phyloP scores from a whole-genome alignment of 1,140 invertebrate species.

The Mizuhopecten yessoensis region DNA sequence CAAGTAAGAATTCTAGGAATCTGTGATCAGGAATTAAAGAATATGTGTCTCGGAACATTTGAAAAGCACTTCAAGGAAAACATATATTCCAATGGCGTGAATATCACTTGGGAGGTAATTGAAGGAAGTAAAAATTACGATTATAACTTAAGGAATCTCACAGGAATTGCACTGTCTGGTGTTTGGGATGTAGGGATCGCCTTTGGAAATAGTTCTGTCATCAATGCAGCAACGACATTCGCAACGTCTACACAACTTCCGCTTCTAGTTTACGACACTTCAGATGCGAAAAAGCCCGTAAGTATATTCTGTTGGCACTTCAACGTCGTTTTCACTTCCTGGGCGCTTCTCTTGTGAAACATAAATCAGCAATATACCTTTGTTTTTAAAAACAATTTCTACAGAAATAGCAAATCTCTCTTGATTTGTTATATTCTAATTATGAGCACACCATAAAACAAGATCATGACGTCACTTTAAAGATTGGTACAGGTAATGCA shows the following conservation, averaged over 20 bases:
- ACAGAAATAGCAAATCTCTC: too few species aligned
- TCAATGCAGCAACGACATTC: slow-evolving; percentile 6
- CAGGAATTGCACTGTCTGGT: not conserved
- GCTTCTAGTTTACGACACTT: not conserved
- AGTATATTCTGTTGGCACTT: too few species aligned
- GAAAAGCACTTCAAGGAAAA: not conserved
- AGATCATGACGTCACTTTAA: too few species aligned
- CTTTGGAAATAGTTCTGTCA: not conserved
- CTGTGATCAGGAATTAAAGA: slow-evolving; percentile 1
- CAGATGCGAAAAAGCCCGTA: not conserved
- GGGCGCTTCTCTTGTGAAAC: not conserved
- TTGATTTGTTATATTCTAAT: too few species aligned
- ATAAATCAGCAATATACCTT: too few species aligned
- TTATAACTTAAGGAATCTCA: not conserved
- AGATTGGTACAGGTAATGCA: too few species aligned
- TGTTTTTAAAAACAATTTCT: too few species aligned
- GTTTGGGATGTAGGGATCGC: not conserved
- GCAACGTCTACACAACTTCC: not conserved
- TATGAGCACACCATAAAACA: too few species aligned
- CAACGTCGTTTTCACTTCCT: not conserved
- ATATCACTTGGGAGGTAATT: not conserved
- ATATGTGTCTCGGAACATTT: slow-evolving; percentile 14
- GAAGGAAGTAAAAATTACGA: not conserved
- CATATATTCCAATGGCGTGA: not conserved
- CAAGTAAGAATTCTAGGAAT: slow-evolving; percentile 21